These are phyloP conservation scores for Leptodactylus fallax DNA, from an alignment of 2,797 vertebrate species.

Conservation along the genomic window DNA sequence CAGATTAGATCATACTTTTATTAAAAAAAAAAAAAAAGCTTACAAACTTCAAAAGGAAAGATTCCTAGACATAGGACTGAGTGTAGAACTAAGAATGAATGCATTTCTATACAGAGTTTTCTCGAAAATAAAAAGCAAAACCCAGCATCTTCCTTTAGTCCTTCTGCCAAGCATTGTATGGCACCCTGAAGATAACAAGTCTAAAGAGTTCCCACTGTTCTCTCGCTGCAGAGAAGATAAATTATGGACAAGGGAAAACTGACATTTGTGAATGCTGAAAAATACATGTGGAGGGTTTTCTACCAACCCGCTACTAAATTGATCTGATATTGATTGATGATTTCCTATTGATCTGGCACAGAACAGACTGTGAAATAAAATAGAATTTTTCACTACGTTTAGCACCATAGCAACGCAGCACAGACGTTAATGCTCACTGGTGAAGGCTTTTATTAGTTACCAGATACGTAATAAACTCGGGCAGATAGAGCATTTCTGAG, in stretches of 20 bases:
- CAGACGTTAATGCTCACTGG: conserved; percentile 30
- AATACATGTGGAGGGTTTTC: conserved; percentile 3
- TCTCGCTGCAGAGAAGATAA: neutral
- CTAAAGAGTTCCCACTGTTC: conserved; percentile 11
- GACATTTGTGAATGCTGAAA: neutral
- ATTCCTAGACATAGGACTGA: neutral
- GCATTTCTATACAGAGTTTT: neutral
- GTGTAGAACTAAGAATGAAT: neutral
- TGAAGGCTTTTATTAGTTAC: conserved; percentile 54
- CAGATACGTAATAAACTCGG: conserved; percentile 57
- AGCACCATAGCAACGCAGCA: conserved; percentile 29
- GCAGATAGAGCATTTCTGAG: conserved; percentile 47
- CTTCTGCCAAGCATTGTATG: conserved; percentile 19
- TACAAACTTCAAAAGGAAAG: neutral
- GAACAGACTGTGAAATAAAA: neutral
- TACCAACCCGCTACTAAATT: conserved; percentile 20
- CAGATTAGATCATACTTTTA: neutral
- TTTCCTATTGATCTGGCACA: conserved; percentile 10
- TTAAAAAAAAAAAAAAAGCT: neutral
- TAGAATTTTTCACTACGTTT: conserved; percentile 12
- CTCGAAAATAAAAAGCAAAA: neutral
- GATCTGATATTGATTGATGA: conserved; percentile 37
- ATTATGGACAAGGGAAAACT: neutral
- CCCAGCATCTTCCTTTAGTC: neutral
- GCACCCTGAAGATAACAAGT: conserved; percentile 30